Evolutionary conservation across 2,888 invertebrate species (phyloP).

Genomic region (Parnassius smintheus): DNA sequence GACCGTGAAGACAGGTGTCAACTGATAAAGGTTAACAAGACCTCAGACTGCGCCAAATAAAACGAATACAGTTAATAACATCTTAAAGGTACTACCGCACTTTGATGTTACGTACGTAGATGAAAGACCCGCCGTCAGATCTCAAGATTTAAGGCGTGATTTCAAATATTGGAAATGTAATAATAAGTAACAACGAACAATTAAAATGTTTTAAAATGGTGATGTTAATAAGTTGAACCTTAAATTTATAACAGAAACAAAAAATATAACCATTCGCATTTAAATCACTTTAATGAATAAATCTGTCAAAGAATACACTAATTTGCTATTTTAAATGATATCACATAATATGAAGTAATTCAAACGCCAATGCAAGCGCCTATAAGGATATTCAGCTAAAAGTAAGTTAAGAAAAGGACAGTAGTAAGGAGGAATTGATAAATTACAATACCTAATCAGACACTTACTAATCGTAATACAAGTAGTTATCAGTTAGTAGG

Average conservation of each 20-base stretch:
- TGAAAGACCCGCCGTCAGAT: constrained; percentile 25
- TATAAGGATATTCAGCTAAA: too few relatives aligned
- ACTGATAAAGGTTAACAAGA: constrained; percentile 27
- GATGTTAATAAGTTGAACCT: too few relatives aligned
- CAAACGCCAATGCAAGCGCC: too few relatives aligned
- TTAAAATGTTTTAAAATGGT: too few relatives aligned
- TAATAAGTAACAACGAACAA: too few relatives aligned
- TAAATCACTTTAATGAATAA: too few relatives aligned
- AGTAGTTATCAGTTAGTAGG: constrained; percentile 28
- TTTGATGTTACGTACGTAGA: constrained; percentile 21
- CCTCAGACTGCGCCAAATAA: constrained; percentile 23
- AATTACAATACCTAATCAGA: constrained; percentile 28
- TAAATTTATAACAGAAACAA: too few relatives aligned
- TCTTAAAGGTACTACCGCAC: constrained; percentile 24
- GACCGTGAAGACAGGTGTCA: constrained; percentile 26
- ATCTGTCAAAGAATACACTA: too few relatives aligned
- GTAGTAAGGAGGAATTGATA: background rate
- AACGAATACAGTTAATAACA: constrained; percentile 17
- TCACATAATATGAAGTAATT: too few relatives aligned
- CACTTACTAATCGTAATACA: constrained; percentile 43
- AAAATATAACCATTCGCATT: too few relatives aligned
- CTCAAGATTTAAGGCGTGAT: constrained; percentile 16
- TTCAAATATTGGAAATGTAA: background rate
- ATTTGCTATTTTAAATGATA: too few relatives aligned
- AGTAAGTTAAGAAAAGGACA: too few relatives aligned